Conservation (phyloP, 2,888 invertebrate genomes). For the Pyrrhosoma nymphula region DNA sequence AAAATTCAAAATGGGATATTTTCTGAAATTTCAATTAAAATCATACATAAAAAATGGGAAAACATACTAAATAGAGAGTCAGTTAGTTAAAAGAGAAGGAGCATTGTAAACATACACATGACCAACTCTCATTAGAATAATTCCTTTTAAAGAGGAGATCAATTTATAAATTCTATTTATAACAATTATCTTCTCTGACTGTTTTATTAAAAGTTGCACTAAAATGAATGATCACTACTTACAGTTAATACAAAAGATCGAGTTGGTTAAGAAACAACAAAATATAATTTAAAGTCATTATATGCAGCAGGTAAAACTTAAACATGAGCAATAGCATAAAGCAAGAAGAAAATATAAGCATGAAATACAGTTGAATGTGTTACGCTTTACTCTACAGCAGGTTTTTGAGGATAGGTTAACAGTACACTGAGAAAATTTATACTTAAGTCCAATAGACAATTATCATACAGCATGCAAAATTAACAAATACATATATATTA, state of each 20-base stretch:
- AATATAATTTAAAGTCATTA: neutral
- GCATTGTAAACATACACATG: neutral
- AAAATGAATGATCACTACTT: neutral
- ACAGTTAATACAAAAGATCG: neutral
- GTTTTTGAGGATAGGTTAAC: neutral
- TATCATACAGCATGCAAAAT: conserved; percentile 37
- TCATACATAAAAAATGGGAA: neutral
- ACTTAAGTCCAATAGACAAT: neutral
- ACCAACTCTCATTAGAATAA: neutral
- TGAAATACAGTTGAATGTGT: neutral
- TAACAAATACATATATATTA: neutral
- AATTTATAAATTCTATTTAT: neutral
- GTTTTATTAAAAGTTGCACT: neutral
- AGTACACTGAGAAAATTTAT: neutral
- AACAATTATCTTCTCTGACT: neutral
- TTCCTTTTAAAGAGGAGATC: neutral
- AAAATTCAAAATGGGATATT: neutral
- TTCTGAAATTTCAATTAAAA: neutral
- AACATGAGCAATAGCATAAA: neutral
- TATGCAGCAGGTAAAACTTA: neutral
- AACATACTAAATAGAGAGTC: neutral
- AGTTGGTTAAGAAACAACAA: neutral
- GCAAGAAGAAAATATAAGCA: neutral
- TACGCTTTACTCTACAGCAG: neutral
- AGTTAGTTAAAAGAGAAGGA: neutral